A percentile compares a stretch with the other conserved stretches of the same genome.
Conservation (phyloP, 2,888 invertebrate genomes). For the Andricus quercusramuli region DNA sequence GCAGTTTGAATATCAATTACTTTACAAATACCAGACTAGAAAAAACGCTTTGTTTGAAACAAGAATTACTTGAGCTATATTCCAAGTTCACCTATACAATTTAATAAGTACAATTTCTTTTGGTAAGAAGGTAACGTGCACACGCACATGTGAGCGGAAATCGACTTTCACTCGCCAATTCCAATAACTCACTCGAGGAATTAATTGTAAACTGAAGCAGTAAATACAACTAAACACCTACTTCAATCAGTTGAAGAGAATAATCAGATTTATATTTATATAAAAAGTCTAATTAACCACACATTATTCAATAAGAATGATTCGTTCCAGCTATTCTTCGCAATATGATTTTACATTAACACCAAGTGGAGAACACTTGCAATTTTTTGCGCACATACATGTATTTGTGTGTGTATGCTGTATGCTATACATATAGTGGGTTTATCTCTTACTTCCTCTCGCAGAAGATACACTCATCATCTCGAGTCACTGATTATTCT, state of each 20-base stretch:
- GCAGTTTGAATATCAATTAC: too few relatives aligned
- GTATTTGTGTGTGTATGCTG: too few relatives aligned
- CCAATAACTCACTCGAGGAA: constrained; percentile 3
- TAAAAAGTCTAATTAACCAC: not conserved
- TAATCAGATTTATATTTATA: not conserved
- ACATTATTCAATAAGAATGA: not conserved
- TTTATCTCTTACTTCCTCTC: constrained; percentile 37
- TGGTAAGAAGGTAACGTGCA: too few relatives aligned
- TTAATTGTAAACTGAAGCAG: constrained; percentile 1
- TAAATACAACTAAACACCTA: not conserved
- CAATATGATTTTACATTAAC: not conserved
- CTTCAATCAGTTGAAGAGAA: not conserved
- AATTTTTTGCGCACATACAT: not conserved
- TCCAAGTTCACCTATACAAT: constrained; percentile 6
- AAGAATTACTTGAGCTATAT: too few relatives aligned
- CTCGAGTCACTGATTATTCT: constrained; percentile 36
- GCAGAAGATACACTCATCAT: constrained; percentile 29
- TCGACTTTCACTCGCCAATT: constrained; percentile 21
- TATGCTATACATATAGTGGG: not conserved
- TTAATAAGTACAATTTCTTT: constrained; percentile 11
- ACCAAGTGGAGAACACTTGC: not conserved
- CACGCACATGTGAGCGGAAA: not conserved
- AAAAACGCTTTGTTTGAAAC: too few relatives aligned
- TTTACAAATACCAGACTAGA: too few relatives aligned
- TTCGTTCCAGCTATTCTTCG: not conserved